Percentiles rank a stretch among this genome's conserved stretches.
These are phyloP conservation scores for Bostrychus sinensis DNA, from an alignment of 2,113 vertebrate species.

Conservation along the genomic window DNA sequence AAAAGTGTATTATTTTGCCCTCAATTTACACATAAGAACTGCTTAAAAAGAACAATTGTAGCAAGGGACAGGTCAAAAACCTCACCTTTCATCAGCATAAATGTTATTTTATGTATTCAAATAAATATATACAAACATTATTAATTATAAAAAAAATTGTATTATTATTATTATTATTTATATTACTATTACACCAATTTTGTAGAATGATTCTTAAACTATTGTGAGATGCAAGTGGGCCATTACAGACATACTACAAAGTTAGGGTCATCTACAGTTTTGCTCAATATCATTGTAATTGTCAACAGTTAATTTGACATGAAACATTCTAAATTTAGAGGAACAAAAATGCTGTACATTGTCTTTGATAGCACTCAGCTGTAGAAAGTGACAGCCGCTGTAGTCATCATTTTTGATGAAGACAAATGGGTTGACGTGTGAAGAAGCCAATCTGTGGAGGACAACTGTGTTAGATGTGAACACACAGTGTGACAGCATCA, in stretches of 20 bases:
- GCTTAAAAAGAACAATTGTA: too few species aligned
- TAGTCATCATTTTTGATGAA: slow-evolving; percentile 36
- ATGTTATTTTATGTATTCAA: too few species aligned
- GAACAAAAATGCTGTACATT: neutral
- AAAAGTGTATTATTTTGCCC: too few species aligned
- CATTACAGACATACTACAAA: neutral
- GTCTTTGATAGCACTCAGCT: slow-evolving; percentile 8
- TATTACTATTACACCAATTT: too few species aligned
- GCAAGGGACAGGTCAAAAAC: too few species aligned
- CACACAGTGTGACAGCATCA: slow-evolving; percentile 34
- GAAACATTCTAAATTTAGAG: neutral
- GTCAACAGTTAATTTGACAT: neutral
- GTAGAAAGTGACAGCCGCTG: slow-evolving; percentile 21
- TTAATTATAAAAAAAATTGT: too few species aligned
- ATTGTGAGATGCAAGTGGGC: neutral
- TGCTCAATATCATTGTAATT: neutral
- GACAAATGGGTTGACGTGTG: slow-evolving; percentile 38
- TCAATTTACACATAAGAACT: too few species aligned
- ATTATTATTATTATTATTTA: too few species aligned
- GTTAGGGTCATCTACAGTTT: neutral
- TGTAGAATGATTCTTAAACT: too few species aligned
- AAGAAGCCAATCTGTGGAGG: slow-evolving; percentile 20
- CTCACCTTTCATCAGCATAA: too few species aligned
- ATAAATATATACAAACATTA: too few species aligned
- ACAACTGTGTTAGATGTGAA: slow-evolving; percentile 25